Evolutionary conservation across 2,888 invertebrate species (phyloP).

Genomic region (Gonocerus acuteangulatus): DNA sequence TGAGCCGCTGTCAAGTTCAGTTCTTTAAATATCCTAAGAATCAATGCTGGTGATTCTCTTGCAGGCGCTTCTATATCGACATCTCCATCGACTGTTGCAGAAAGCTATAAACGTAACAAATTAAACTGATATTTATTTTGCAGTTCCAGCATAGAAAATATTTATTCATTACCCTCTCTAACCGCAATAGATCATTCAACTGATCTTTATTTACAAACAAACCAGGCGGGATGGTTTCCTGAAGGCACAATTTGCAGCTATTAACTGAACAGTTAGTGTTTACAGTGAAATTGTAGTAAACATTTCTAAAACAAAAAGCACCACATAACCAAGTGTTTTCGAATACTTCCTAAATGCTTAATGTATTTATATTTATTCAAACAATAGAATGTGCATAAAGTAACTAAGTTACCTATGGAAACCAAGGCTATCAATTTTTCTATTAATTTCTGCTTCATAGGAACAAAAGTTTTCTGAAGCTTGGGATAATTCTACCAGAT

Average conservation of each 20-base stretch:
- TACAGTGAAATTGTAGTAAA: slow-evolving; percentile 6
- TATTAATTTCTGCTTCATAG: neutral
- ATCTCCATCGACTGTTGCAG: slow-evolving; percentile 19
- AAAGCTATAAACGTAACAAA: slow-evolving; percentile 14
- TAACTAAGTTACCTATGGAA: slow-evolving; percentile 12
- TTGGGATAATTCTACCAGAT: neutral
- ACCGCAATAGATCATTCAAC: slow-evolving; percentile 15
- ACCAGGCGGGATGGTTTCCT: slow-evolving; percentile 24
- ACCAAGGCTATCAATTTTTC: slow-evolving; percentile 9
- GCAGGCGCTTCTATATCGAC: slow-evolving; percentile 28
- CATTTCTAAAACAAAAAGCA: slow-evolving; percentile 6
- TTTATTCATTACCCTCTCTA: slow-evolving; percentile 16
- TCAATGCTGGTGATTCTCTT: slow-evolving; percentile 10
- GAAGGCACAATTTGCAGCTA: slow-evolving; percentile 26
- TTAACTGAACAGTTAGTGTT: slow-evolving; percentile 2
- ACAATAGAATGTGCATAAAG: too few species aligned
- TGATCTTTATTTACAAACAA: slow-evolving; percentile 29
- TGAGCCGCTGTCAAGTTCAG: neutral
- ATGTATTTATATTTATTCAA: too few species aligned
- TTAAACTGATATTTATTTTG: neutral
- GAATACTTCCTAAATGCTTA: too few species aligned
- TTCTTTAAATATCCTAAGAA: slow-evolving; percentile 11
- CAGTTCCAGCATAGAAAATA: neutral
- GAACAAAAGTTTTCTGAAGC: neutral
- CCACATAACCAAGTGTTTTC: neutral